Evolutionary conservation across 2,888 invertebrate species (phyloP), one percentile per base, ranked within the genome.

Genomic region (Diplolepis rosae): DNA sequence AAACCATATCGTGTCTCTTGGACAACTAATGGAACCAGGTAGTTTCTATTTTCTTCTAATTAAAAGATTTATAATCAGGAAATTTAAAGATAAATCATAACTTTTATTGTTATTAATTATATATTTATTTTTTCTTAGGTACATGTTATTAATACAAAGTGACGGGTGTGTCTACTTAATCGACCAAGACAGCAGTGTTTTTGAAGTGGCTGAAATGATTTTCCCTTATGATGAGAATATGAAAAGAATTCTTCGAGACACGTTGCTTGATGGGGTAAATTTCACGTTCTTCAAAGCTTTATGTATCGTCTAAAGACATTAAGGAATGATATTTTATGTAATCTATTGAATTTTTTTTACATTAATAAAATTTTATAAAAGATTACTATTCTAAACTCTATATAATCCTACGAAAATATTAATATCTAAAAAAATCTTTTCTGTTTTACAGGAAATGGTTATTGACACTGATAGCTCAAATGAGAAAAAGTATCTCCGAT

Each of bases 1-100:
- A 95, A 95, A 84, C 95, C 96, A 0, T 99, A 99, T 85, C 93
- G 94, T 87, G 98, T 99, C 0, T 99, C 98, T 1, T 99, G 99
- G 99, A 99, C 99, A 88, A 99, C 99, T 9, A 99, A 99, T 89
- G 99, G 99, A 42, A 96, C 95, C 35, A 93, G 61, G 61, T 61
- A 7, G 15, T n/a, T 30, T 30, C 97, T 94, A 95, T 87, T 85
- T 79, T 5, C 7, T 28, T 52, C 9, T n/a, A 22, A 2, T n/a
- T n/a, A n/a, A n/a, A n/a, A n/a, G n/a, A n/a, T n/a, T n/a, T n/a
- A 13, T 1, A 13, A 4, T 13, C 1, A 35, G 13, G 1, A 13
- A 1, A 4, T 11, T 11, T 4, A 3, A 39, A 39, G 11, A 39
- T 13, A 39, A 51, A 11, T 3, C 4, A n/a, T 2, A 22, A 18